Evolutionary conservation across 2,113 vertebrate species (phyloP).

Genomic region (Centropus bengalensis): DNA sequence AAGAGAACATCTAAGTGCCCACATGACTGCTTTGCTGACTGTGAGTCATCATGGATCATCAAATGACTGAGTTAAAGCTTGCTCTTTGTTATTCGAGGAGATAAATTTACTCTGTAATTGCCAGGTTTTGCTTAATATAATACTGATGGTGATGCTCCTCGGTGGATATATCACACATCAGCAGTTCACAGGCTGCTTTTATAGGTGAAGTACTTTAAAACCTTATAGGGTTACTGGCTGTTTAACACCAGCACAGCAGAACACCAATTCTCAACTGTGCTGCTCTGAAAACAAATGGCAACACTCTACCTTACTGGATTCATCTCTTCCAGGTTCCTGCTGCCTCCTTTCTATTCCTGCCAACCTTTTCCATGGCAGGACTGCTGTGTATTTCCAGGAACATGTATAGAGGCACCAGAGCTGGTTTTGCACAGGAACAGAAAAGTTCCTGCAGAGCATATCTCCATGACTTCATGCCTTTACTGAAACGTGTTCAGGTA

Average conservation of each 20-base stretch:
- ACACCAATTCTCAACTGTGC: background rate
- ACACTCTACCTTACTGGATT: background rate
- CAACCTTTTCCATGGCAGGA: background rate
- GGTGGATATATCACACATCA: background rate
- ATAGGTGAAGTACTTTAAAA: background rate
- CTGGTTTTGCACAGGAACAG: background rate
- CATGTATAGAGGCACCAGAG: background rate
- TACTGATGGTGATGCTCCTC: background rate
- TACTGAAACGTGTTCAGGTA: background rate
- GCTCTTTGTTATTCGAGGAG: background rate
- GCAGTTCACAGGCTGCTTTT: background rate
- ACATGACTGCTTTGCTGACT: accelerated
- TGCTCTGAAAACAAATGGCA: background rate
- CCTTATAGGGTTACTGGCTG: background rate
- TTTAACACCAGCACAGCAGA: background rate
- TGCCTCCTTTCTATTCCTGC: background rate
- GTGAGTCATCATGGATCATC: background rate
- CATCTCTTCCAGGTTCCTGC: background rate
- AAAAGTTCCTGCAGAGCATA: background rate
- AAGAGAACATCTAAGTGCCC: background rate
- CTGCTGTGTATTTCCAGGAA: background rate
- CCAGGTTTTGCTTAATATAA: background rate
- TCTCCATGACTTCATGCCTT: background rate
- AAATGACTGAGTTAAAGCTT: background rate
- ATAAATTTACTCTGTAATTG: background rate